phyloP scores from a whole-genome alignment of 2,797 vertebrate genomes.

The Sciurus vulgaris region DNA sequence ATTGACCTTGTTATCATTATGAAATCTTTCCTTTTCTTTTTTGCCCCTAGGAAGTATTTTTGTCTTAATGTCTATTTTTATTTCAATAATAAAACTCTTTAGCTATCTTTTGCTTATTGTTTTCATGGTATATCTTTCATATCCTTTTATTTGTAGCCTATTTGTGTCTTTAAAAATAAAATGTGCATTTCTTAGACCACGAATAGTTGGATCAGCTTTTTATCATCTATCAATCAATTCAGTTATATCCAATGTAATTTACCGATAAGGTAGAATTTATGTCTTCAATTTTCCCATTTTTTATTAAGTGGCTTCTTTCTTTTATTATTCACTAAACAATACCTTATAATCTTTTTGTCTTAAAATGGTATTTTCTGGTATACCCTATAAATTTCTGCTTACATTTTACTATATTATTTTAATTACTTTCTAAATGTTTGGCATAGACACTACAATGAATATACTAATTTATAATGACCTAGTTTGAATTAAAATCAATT shows the following conservation, averaged over 20 bases:
- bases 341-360: not conserved
- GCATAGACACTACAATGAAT: not conserved
- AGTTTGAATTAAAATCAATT: not conserved
- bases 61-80: not conserved
- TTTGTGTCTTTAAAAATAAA: not conserved
- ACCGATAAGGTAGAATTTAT: not conserved
- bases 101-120: not conserved
- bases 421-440: not conserved
- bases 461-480: not conserved
- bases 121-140: not conserved
- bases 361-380: not conserved
- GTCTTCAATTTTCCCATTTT: not conserved
- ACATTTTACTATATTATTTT: not conserved
- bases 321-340: not conserved
- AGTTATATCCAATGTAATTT: not conserved
- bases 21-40: not conserved
- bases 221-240: not conserved
- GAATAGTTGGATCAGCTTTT: not conserved
- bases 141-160: not conserved
- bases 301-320: not conserved
- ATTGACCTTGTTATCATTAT: not conserved
- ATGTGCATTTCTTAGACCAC: not conserved
- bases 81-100: not conserved
- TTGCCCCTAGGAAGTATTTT: no score
- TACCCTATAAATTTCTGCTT: not conserved